Evolutionary conservation across 2,888 invertebrate species (phyloP).

Genomic region (Mesopsocus fuscifrons): DNA sequence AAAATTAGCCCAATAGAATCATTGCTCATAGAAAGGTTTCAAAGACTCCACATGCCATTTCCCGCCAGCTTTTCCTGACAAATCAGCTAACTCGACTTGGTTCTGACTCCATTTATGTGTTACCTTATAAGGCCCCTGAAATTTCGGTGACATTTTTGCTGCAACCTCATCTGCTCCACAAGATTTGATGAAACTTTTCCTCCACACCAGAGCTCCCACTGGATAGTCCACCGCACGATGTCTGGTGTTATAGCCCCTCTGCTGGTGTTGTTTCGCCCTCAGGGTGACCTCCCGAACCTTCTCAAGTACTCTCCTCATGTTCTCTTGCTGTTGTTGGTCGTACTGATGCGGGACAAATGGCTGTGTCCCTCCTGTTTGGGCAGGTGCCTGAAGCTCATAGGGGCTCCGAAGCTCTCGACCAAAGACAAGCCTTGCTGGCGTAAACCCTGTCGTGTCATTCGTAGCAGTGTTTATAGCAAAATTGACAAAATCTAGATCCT

Average conservation of each 20-base stretch:
- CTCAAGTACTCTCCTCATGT: background rate
- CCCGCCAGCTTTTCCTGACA: too few species aligned
- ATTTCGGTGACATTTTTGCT: background rate
- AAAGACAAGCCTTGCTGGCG: background rate
- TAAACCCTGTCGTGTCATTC: background rate
- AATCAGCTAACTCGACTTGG: too few species aligned
- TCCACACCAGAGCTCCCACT: background rate
- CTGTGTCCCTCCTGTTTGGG: background rate
- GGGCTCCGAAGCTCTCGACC: background rate
- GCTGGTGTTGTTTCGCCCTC: background rate
- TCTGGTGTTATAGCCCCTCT: background rate
- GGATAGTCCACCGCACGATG: background rate
- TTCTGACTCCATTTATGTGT: too few species aligned
- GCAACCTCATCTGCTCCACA: background rate
- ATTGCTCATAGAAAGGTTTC: too few species aligned
- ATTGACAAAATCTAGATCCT: background rate
- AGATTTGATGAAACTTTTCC: background rate
- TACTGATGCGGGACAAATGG: background rate
- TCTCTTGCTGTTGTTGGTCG: background rate
- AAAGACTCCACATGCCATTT: too few species aligned
- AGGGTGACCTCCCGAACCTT: background rate
- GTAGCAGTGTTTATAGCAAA: background rate
- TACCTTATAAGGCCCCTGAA: too few species aligned
- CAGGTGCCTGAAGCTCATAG: background rate
- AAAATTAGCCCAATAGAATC: too few species aligned